Percentiles rank a stretch among this genome's conserved stretches.
phyloP scores from a whole-genome alignment of 2,113 vertebrate genomes.

The Sapajus apella region DNA sequence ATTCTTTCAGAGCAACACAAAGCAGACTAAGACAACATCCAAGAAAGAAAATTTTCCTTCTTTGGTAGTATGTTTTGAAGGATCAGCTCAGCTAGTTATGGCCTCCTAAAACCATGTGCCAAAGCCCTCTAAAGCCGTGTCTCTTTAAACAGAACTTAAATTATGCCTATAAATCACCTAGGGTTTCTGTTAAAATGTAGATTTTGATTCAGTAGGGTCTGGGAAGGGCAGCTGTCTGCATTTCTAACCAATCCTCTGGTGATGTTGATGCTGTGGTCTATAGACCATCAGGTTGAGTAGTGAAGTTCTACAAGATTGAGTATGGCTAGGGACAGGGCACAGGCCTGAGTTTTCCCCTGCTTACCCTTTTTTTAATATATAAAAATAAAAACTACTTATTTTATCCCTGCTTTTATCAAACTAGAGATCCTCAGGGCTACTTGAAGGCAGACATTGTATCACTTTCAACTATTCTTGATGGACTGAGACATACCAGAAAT shows the following conservation, averaged over 20 bases:
- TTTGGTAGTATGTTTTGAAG: background rate
- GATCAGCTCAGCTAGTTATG: background rate
- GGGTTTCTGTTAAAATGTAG: background rate
- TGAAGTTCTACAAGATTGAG: background rate
- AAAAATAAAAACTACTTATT: background rate
- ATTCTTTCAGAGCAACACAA: background rate
- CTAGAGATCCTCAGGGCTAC: background rate
- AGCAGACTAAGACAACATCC: background rate
- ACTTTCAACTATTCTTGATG: background rate
- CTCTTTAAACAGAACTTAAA: background rate
- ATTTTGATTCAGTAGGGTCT: background rate
- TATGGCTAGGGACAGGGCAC: background rate
- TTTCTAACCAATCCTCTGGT: background rate
- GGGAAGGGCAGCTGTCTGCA: background rate
- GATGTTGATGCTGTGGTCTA: background rate
- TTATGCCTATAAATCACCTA: background rate
- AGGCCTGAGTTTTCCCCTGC: background rate
- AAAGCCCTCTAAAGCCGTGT: background rate
- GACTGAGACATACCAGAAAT: background rate
- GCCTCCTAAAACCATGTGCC: background rate
- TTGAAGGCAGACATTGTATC: background rate
- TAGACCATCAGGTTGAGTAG: background rate
- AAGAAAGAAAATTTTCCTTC: constrained; percentile 5
- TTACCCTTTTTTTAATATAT: background rate
- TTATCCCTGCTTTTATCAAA: background rate